These are phyloP conservation scores for Rhinoraja longicauda DNA, from an alignment of 2,797 vertebrate species.

Conservation along the genomic window DNA sequence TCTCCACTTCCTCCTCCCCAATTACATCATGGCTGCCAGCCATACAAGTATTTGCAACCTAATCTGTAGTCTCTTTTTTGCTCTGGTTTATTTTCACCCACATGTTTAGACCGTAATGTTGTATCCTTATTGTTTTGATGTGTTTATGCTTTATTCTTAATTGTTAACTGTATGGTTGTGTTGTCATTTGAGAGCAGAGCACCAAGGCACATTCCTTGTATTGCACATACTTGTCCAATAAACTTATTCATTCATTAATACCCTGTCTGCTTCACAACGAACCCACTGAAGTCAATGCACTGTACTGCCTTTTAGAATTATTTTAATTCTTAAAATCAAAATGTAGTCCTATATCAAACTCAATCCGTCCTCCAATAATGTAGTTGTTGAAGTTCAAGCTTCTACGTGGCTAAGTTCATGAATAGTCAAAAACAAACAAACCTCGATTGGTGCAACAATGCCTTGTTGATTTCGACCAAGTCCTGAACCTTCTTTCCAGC, in stretches of 20 bases:
- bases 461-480: conserved; percentile 93
- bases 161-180: too few relatives aligned
- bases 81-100: too few relatives aligned
- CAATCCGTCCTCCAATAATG: neutral
- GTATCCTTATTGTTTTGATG: too few relatives aligned
- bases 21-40: neutral
- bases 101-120: too few relatives aligned
- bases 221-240: too few relatives aligned
- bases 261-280: neutral
- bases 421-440: conserved; percentile 48
- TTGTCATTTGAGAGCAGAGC: too few relatives aligned
- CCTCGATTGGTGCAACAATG: conserved; percentile 93
- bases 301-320: neutral
- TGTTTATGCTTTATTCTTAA: too few relatives aligned
- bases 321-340: neutral
- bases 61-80: too few relatives aligned
- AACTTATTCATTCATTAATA: too few relatives aligned
- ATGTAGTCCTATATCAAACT: neutral
- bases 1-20: neutral
- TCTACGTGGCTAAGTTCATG: neutral
- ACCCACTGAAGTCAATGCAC: neutral
- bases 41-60: neutral
- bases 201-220: too few relatives aligned
- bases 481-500: conserved; percentile 95
- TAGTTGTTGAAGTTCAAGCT: neutral